Conservation (phyloP, 2,113 vertebrate species). For the Pterocles gutturalis region DNA sequence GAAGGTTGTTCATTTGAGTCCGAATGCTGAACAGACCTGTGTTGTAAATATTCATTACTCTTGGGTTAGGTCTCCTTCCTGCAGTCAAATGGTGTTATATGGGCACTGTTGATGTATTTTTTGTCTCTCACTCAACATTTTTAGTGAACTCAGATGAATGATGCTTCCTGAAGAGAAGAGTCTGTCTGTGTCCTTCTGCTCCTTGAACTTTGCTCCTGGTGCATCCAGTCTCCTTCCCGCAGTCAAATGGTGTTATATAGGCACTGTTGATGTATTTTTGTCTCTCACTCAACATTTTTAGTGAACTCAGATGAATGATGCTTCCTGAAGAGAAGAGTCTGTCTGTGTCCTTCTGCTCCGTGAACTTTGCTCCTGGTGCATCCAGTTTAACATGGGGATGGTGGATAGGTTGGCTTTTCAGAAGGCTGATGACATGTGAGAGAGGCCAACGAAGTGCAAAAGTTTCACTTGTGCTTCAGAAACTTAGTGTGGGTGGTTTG, state of each 20-base stretch:
- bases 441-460: not conserved
- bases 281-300: not conserved
- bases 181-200: not conserved
- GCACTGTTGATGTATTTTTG: not conserved
- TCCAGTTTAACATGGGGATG: not conserved
- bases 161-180: not conserved
- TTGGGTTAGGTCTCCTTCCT: not conserved
- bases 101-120: not conserved
- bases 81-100: not conserved
- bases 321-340: not conserved
- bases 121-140: not conserved
- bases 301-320: not conserved
- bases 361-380: not conserved
- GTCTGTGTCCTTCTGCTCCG: not conserved
- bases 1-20: not conserved
- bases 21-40: not conserved
- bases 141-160: not conserved
- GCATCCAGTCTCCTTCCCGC: not conserved
- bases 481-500: not conserved
- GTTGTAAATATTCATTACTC: not conserved
- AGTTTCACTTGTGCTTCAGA: not conserved
- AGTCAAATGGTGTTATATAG: not conserved
- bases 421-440: not conserved
- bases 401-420: not conserved
- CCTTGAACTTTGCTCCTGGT: not conserved